Percentiles rank a stretch among this genome's conserved stretches.
phyloP scores from a whole-genome alignment of 2,113 vertebrate genomes.

The Origma solitaria region DNA sequence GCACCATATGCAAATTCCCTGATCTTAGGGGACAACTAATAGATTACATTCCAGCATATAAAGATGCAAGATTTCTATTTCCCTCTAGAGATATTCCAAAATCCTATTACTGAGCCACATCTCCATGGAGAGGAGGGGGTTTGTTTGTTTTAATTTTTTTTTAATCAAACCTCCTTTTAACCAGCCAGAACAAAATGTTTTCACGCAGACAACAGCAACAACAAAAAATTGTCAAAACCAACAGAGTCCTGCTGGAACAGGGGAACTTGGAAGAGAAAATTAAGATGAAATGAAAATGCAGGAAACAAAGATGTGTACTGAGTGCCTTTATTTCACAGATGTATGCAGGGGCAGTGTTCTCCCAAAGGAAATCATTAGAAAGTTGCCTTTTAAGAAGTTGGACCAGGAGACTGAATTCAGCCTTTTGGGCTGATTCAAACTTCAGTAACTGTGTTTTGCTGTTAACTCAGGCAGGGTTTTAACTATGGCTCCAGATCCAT shows the following conservation, averaged over 20 bases:
- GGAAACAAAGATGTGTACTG: not conserved
- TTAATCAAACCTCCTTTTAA: conserved; percentile 38
- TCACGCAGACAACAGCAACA: not conserved
- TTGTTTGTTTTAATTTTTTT: not conserved
- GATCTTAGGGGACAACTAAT: conserved; percentile 39
- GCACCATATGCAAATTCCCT: conserved; percentile 35
- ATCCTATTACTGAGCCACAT: conserved; percentile 27
- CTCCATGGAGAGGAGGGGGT: not conserved
- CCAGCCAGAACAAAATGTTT: conserved; percentile 1
- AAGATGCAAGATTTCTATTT: conserved; percentile 43
- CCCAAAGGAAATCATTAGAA: conserved; percentile 8
- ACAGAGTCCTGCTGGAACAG: not conserved
- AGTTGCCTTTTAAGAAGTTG: not conserved
- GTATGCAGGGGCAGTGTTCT: not conserved
- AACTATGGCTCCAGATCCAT: not conserved
- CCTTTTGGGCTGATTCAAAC: not conserved
- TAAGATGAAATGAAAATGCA: conserved; percentile 7
- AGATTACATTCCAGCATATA: conserved; percentile 13
- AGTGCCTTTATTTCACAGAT: not conserved
- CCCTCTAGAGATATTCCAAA: conserved; percentile 49
- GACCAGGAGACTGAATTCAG: not conserved
- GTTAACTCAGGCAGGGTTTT: not conserved
- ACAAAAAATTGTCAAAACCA: not conserved
- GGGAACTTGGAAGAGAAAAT: not conserved
- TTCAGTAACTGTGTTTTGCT: not conserved